Conservation (phyloP, 1,140 invertebrate species). For the Paralvinella palmiformis region DNA sequence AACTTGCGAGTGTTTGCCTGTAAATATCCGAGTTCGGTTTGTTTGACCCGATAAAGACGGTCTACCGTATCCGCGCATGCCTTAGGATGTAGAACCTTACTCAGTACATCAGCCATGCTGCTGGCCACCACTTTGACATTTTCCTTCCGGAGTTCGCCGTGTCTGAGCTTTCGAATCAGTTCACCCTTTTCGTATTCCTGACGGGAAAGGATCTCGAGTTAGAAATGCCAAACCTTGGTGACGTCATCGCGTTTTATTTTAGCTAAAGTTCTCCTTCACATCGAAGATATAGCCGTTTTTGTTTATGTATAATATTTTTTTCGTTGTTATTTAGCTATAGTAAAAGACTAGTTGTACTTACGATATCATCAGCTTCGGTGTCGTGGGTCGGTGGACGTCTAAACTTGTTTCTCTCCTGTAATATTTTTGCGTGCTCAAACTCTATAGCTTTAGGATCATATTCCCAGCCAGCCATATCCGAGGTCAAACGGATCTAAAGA, state of each 20-base stretch:
- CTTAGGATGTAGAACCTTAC: too few species aligned
- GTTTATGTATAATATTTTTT: neutral
- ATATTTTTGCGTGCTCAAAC: constrained; percentile 10
- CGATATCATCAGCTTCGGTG: neutral
- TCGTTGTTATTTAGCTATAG: neutral
- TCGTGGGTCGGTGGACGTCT: constrained; percentile 3
- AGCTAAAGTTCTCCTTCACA: neutral
- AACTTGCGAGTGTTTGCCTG: neutral
- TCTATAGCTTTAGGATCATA: constrained; percentile 7
- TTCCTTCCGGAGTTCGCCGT: neutral
- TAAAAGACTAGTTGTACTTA: neutral
- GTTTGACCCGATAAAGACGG: neutral
- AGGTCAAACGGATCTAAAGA: too few species aligned
- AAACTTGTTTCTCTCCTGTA: constrained; percentile 6
- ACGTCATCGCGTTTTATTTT: neutral
- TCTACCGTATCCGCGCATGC: neutral
- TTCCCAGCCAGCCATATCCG: constrained; percentile 1
- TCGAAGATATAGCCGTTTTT: neutral
- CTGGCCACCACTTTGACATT: constrained; percentile 6
- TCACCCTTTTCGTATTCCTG: constrained; percentile 3
- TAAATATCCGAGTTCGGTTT: neutral
- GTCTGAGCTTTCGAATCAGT: neutral
- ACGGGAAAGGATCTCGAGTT: neutral
- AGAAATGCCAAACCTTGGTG: neutral
- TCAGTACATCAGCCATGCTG: neutral